Conservation (phyloP, 2,797 vertebrate species). For the Pipistrellus pygmaeus region DNA sequence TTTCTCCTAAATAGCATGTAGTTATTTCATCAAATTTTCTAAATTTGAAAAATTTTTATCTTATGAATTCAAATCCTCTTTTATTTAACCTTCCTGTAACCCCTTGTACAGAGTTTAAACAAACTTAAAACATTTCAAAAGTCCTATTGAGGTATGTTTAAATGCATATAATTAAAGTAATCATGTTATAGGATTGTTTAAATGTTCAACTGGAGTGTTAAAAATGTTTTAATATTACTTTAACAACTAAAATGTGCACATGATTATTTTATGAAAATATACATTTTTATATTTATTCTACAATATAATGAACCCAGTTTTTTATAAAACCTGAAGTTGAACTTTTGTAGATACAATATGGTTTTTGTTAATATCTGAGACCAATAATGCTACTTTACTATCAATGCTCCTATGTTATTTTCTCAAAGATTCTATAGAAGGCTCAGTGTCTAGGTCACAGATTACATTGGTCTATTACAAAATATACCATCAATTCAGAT, state of each 20-base stretch:
- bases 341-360: slow-evolving; percentile 68
- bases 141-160: not conserved
- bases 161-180: not conserved
- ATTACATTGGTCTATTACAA: slow-evolving; percentile 65
- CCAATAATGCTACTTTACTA: slow-evolving; percentile 76
- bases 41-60: not conserved
- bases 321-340: slow-evolving; percentile 53
- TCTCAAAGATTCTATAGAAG: slow-evolving; percentile 64
- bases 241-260: not conserved
- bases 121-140: not conserved
- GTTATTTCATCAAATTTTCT: not conserved
- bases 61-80: not conserved
- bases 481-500: slow-evolving; percentile 73
- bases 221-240: not conserved
- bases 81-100: not conserved
- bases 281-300: slow-evolving; percentile 57
- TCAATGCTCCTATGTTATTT: slow-evolving; percentile 67
- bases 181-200: not conserved
- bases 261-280: slow-evolving; percentile 54
- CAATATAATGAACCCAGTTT: slow-evolving; percentile 65
- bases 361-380: slow-evolving; percentile 74
- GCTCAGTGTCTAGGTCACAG: slow-evolving; percentile 64
- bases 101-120: not conserved
- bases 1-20: not conserved
- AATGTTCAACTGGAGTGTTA: not conserved